Conservation (phyloP, 2,113 vertebrate genomes). For the Austrofundulus limnaeus region DNA sequence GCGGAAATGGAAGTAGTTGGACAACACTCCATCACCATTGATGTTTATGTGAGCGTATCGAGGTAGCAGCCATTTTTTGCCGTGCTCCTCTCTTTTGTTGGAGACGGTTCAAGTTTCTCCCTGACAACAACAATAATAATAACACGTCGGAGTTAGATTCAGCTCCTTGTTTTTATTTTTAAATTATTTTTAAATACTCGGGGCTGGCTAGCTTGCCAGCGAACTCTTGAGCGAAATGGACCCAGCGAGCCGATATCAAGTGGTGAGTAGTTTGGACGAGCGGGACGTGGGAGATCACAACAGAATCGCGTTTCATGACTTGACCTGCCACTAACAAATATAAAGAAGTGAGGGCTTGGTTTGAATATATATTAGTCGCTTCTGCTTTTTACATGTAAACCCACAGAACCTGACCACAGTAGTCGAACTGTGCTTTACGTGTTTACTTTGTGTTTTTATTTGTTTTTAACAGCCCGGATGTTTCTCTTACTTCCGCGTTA, state of each 20-base stretch:
- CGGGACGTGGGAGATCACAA: too few relatives aligned
- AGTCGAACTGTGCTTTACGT: too few relatives aligned
- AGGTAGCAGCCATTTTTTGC: not conserved
- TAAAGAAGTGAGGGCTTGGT: slow-evolving; percentile 10
- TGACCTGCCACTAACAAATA: slow-evolving; percentile 22
- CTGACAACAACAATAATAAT: not conserved
- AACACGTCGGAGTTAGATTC: not conserved
- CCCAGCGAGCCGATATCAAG: slow-evolving; percentile 73
- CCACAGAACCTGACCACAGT: too few relatives aligned
- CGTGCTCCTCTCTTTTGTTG: too few relatives aligned
- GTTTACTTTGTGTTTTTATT: too few relatives aligned
- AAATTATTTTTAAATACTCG: not conserved
- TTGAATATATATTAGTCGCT: not conserved
- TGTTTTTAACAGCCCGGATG: not conserved
- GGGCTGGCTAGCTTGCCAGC: slow-evolving; percentile 49
- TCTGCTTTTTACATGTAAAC: not conserved
- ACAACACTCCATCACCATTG: too few relatives aligned
- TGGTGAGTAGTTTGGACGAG: slow-evolving; percentile 58
- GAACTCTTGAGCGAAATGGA: slow-evolving; percentile 62
- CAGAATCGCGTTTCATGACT: slow-evolving; percentile 18
- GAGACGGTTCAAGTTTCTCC: not conserved
- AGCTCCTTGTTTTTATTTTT: not conserved
- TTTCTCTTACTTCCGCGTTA: slow-evolving; percentile 54
- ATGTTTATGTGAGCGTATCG: too few relatives aligned
- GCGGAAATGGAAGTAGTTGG: slow-evolving; percentile 1